phyloP scores from a whole-genome alignment of 2,888 invertebrate species.

The Leucophora obtusa region DNA sequence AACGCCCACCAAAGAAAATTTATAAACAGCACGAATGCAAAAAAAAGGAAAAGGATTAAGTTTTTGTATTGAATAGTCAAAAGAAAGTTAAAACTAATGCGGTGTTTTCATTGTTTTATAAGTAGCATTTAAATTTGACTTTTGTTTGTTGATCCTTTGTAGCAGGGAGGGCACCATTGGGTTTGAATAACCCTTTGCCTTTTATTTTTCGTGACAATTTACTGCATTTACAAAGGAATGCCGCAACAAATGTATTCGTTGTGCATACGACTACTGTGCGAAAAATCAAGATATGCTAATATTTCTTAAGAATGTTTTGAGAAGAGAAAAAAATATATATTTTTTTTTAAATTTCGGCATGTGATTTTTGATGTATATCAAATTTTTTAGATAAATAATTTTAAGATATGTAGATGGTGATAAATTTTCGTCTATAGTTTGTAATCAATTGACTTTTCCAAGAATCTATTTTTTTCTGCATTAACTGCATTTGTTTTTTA shows the following conservation, averaged over 20 bases:
- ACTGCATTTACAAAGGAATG: conserved; percentile 26
- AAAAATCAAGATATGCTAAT: conserved; percentile 4
- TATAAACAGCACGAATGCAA: conserved; percentile 36
- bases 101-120: conserved; percentile 47
- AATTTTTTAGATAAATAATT: not conserved
- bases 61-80: not conserved
- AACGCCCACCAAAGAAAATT: conserved; percentile 56
- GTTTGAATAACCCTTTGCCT: not conserved
- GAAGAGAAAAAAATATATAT: not conserved
- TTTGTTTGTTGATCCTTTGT: conserved; percentile 12
- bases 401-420: not conserved
- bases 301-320: not conserved
- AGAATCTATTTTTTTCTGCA: conserved; percentile 35
- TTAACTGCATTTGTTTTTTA: conserved; percentile 9
- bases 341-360: conserved; percentile 5
- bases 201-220: conserved; percentile 8
- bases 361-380: conserved; percentile 6
- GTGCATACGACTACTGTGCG: conserved; percentile 40
- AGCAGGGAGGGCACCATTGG: conserved; percentile 5
- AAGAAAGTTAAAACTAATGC: conserved; percentile 20
- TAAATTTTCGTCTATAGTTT: not conserved
- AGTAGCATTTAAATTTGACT: conserved; percentile 51
- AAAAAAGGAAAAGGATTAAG: conserved; percentile 42
- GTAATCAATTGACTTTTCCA: conserved; percentile 6
- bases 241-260: conserved; percentile 54